Evolutionary conservation across 2,113 vertebrate genomes (phyloP), one percentile per base, ranked within the genome.

Genomic region (Dendropsophus ebraccatus): DNA sequence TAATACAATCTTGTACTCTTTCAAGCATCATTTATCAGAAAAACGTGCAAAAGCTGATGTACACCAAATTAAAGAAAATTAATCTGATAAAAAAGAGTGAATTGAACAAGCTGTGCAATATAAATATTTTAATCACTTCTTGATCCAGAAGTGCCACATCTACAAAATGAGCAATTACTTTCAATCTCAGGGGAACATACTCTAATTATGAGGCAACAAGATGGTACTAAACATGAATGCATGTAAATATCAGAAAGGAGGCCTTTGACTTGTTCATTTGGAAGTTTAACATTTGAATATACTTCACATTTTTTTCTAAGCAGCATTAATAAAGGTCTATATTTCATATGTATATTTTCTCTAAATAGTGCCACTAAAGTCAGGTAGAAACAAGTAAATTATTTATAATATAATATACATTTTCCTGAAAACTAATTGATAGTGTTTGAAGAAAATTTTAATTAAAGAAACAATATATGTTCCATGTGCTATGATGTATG

Each of bases 51-150:
- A 91, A 90, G 90, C 90, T 92, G 91, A 91, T 92, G 92, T 89
- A 91, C 65, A 86, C 88, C 91, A 91, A 91, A 95, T 95, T 94
- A 95, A 91, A 95, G 89, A 93, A 95, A 95, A 91, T 90, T 93
- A 90, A 92, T 91, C 91, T 92, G 90, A 94, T 94, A 93, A 94
- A 92, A 70, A 91, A 90, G 91, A 92, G 88, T 89, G 92, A 92
- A 91, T 92, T 92, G 91, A 94, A 92, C 94, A 95, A 93, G 93
- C 92, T 94, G 94, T 92, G 92, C 90, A 92, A 92, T 94, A 93
- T 95, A 95, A 97, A 97, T 97, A 96, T 96, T 97, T 96, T 95
- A 97, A 93, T 93, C 95, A 94, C 89, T 94, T 94, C 94, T 95
- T 94, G 93, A 95, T 95, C 94, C 92, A 93, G 90, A 95, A 95